phyloP scores from a whole-genome alignment of 64 coral and sea anemone species.

The Pocillopora damicornis region DNA sequence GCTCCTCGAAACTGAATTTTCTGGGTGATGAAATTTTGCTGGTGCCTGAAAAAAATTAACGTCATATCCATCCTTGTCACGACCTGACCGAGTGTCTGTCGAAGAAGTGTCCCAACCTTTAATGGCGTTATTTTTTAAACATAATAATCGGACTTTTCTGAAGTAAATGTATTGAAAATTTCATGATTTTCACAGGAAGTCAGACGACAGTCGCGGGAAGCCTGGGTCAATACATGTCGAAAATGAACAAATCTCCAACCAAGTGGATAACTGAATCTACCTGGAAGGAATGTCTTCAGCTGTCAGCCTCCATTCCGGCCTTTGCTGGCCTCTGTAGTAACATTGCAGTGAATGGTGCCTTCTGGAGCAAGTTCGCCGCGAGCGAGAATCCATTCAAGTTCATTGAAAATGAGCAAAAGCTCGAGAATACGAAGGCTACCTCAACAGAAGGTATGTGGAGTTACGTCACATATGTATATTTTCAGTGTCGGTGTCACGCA shows the following conservation, averaged over 20 bases:
- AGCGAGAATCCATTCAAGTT: conserved; percentile 63
- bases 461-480: neutral
- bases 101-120: too few relatives aligned
- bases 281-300: conserved; percentile 87
- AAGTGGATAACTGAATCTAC: conserved; percentile 88
- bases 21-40: too few relatives aligned
- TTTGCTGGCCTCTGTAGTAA: conserved; percentile 88
- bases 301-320: conserved; percentile 51
- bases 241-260: conserved; percentile 71
- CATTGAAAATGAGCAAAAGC: conserved; percentile 18
- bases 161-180: neutral
- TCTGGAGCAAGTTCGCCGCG: conserved; percentile 77
- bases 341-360: conserved; percentile 59
- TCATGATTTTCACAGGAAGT: neutral
- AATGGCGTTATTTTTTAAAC: too few relatives aligned
- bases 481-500: neutral
- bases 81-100: too few relatives aligned
- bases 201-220: conserved; percentile 37
- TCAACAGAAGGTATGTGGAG: neutral
- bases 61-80: too few relatives aligned
- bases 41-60: too few relatives aligned
- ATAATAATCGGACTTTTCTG: too few relatives aligned
- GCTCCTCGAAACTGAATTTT: too few relatives aligned
- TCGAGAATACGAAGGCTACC: conserved; percentile 20
- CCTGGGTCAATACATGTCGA: conserved; percentile 66